Conservation (phyloP, 2,888 invertebrate genomes). For the Mythimna ferrago region DNA sequence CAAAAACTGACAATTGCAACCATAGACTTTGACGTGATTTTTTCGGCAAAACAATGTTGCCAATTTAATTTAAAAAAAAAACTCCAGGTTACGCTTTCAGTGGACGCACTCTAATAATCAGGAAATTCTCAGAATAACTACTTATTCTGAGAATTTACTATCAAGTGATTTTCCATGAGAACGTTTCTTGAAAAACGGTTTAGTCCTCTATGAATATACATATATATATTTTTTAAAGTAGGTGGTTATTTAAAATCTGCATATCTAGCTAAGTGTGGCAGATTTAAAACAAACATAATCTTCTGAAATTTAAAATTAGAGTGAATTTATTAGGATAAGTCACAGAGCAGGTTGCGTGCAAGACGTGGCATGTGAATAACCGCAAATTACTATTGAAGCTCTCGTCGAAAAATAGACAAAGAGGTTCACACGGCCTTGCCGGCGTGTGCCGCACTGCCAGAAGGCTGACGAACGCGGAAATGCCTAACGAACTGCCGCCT, state of each 20-base stretch:
- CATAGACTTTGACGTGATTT: too few relatives aligned
- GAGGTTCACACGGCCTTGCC: conserved; percentile 88
- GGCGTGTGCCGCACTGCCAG: conserved; percentile 80
- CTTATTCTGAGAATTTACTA: not conserved
- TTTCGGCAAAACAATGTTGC: too few relatives aligned
- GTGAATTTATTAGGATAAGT: conserved; percentile 40
- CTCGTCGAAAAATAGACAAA: conserved; percentile 84
- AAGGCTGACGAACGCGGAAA: conserved; percentile 84
- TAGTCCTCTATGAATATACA: not conserved
- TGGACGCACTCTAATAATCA: too few relatives aligned
- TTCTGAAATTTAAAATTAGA: conserved; percentile 4
- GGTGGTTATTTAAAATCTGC: not conserved
- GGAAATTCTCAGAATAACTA: conserved; percentile 43
- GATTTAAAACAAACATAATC: not conserved
- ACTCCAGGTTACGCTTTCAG: too few relatives aligned
- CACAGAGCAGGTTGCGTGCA: conserved; percentile 47
- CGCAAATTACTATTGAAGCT: conserved; percentile 61
- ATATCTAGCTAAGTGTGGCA: not conserved
- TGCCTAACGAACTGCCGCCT: conserved; percentile 84
- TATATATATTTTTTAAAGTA: not conserved
- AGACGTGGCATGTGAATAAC: conserved; percentile 63
- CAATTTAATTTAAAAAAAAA: too few relatives aligned
- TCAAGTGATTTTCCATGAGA: conserved; percentile 37
- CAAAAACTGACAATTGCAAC: too few relatives aligned
- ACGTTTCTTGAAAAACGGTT: conserved; percentile 6